A percentile compares a stretch with the other conserved stretches of the same genome.
Evolutionary conservation across 2,888 invertebrate genomes (phyloP).

Genomic region (Diloba caeruleocephala): DNA sequence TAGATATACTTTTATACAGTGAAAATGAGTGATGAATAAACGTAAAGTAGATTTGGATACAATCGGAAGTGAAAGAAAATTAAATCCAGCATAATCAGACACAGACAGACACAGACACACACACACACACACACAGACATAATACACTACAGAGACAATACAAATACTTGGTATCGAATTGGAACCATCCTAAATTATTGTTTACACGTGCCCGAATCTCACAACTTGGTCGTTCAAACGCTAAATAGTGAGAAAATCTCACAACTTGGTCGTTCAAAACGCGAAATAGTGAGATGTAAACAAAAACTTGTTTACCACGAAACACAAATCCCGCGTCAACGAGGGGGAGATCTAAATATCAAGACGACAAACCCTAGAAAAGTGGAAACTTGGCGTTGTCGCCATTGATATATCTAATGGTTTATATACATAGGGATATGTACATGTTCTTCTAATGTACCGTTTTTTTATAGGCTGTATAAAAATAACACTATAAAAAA

Average conservation of each 20-base stretch:
- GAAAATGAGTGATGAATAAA: no score
- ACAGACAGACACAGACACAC: no score
- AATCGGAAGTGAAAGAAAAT: conserved; percentile 20
- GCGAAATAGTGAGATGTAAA: neutral
- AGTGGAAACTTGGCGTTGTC: conserved; percentile 20
- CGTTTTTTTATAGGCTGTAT: no score
- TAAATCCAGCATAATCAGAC: conserved; percentile 24
- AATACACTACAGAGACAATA: conserved; percentile 22
- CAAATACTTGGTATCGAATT: conserved; percentile 7
- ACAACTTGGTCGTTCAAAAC: neutral
- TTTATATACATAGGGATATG: conserved; percentile 25
- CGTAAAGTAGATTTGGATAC: no score
- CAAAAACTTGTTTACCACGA: conserved; percentile 1
- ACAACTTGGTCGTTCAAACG: neutral
- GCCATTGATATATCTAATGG: conserved; percentile 9
- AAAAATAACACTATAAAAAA: neutral
- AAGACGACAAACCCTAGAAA: conserved; percentile 23
- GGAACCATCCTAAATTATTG: conserved; percentile 2
- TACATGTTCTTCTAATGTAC: neutral
- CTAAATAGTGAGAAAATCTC: neutral
- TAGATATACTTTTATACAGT: no score
- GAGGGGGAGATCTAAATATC: conserved; percentile 8
- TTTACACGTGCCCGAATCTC: neutral
- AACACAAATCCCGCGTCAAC: neutral
- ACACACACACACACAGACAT: no score